Conservation (phyloP, 2,113 vertebrate species). For the Lepus europaeus region DNA sequence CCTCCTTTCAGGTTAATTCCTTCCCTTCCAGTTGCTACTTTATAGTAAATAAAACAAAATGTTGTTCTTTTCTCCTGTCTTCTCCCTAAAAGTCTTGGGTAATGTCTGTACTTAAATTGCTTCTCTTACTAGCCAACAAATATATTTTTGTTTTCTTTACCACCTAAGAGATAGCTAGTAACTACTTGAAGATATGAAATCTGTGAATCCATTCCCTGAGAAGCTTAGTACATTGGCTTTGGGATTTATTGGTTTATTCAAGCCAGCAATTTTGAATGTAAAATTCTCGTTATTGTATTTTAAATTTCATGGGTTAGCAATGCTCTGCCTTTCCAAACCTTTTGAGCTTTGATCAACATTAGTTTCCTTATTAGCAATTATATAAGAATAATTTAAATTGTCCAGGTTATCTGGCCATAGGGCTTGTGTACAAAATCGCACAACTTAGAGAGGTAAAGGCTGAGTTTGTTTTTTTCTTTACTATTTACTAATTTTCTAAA, state of each 20-base stretch:
- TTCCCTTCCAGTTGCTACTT: not conserved
- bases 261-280: not conserved
- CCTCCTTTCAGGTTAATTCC: not conserved
- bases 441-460: not conserved
- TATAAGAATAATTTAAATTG: slow-evolving; percentile 19
- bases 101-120: not conserved
- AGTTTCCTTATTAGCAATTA: slow-evolving; percentile 46
- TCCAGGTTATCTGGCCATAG: slow-evolving; percentile 33
- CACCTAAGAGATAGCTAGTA: not conserved
- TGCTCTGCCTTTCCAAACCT: slow-evolving; percentile 31
- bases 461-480: slow-evolving; percentile 27
- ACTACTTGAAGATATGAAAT: not conserved
- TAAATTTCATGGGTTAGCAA: not conserved
- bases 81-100: not conserved
- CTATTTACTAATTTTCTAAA: not conserved
- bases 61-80: not conserved
- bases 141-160: not conserved
- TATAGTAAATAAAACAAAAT: not conserved
- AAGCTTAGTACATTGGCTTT: not conserved
- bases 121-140: not conserved
- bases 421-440: not conserved
- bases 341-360: slow-evolving; percentile 32
- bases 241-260: slow-evolving; percentile 8
- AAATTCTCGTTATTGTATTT: slow-evolving; percentile 37
- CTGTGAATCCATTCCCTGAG: not conserved